Percentiles rank a stretch among this genome's conserved stretches.
Evolutionary conservation across 2,797 vertebrate genomes (phyloP).

Genomic region (Brachymystax lenok): DNA sequence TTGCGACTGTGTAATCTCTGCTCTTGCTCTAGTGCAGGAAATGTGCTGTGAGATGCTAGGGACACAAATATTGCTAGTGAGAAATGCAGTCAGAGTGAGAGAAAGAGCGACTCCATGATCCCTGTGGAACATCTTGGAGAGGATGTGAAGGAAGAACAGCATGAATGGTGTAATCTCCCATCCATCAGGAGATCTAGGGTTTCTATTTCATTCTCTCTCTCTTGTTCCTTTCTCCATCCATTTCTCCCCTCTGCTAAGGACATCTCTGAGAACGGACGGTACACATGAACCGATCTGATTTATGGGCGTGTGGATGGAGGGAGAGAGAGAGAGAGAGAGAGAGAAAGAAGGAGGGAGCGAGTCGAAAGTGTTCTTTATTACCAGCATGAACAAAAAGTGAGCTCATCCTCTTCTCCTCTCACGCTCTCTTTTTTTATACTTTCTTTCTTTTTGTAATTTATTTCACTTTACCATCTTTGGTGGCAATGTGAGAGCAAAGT

Average conservation of each 20-base stretch:
- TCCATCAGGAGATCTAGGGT: conserved; percentile 47
- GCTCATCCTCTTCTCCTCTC: conserved; percentile 69
- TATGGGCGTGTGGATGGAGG: conserved; percentile 56
- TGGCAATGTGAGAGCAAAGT: background rate
- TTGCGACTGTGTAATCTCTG: conserved; percentile 28
- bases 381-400: conserved; percentile 79
- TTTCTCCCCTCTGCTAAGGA: conserved; percentile 55
- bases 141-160: conserved; percentile 31
- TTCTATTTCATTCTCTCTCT: conserved; percentile 61
- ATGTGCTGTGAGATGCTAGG: conserved; percentile 34
- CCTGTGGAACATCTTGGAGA: conserved; percentile 41
- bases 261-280: conserved; percentile 41
- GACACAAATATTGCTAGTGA: conserved; percentile 39
- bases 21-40: conserved; percentile 39
- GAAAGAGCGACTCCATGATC: conserved; percentile 44
- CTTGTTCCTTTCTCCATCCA: conserved; percentile 30
- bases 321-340: conserved; percentile 61
- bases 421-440: conserved; percentile 47
- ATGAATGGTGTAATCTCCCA: conserved; percentile 54
- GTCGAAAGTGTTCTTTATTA: conserved; percentile 82
- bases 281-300: conserved; percentile 65
- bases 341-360: conserved; percentile 66
- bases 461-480: background rate
- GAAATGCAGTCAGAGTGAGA: conserved; percentile 5
- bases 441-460: conserved; percentile 39